phyloP scores from a whole-genome alignment of 2,888 invertebrate species.

The Acanthopleura granulata region DNA sequence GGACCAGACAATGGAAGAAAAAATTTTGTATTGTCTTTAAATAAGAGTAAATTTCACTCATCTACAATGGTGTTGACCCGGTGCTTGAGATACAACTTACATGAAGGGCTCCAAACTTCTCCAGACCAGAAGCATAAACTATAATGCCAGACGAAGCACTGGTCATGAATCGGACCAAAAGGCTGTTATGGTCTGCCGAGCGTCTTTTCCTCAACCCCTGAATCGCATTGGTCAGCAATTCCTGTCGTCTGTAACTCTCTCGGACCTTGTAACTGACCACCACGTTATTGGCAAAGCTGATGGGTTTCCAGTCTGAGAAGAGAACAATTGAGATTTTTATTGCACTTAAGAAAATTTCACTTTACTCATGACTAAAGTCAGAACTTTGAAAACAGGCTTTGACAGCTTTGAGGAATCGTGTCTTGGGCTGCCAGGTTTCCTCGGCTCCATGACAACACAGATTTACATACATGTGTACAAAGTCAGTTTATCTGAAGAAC shows the following conservation, averaged over 20 bases:
- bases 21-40: too few species aligned
- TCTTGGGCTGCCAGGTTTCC: too few species aligned
- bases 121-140: conserved; percentile 88
- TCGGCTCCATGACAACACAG: too few species aligned
- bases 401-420: too few species aligned
- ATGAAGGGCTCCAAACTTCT: conserved; percentile 79
- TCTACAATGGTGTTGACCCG: too few species aligned
- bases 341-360: too few species aligned
- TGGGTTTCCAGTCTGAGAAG: conserved; percentile 79
- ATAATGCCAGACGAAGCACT: conserved; percentile 83
- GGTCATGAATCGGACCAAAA: conserved; percentile 87
- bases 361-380: too few species aligned
- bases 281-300: conserved; percentile 83
- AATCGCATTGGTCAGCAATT: conserved; percentile 74
- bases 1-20: too few species aligned
- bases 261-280: conserved; percentile 82
- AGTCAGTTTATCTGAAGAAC: too few species aligned
- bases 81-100: conserved; percentile 35
- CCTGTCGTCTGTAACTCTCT: conserved; percentile 87
- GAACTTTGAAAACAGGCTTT: too few species aligned
- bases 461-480: too few species aligned
- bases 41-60: too few species aligned
- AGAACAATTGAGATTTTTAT: conserved; percentile 15
- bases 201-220: conserved; percentile 28
- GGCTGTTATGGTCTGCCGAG: conserved; percentile 74